phyloP scores from a whole-genome alignment of 2,113 vertebrate species.

The Sterna hirundo region DNA sequence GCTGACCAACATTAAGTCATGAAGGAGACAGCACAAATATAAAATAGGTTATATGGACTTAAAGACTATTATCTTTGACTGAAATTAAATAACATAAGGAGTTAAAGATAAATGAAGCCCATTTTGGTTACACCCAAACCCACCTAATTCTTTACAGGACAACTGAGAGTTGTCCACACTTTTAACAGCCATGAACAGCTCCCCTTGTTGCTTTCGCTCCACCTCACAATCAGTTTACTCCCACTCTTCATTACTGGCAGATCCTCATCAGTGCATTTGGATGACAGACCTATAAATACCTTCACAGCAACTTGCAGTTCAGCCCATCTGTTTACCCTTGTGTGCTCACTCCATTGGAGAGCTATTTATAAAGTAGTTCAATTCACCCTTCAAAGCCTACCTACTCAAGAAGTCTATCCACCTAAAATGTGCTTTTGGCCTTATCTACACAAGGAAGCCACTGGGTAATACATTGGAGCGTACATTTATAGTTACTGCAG shows the following conservation, averaged over 20 bases:
- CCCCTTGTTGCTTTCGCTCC: background rate
- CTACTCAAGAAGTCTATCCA: background rate
- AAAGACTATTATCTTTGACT: background rate
- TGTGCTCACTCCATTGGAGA: background rate
- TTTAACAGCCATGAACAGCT: background rate
- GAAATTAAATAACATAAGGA: background rate
- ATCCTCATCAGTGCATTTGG: background rate
- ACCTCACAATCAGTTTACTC: background rate
- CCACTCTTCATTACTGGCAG: background rate
- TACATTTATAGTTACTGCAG: background rate
- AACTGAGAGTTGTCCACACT: background rate
- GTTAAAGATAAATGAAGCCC: background rate
- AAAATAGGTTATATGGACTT: background rate
- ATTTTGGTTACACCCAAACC: background rate
- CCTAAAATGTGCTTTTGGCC: background rate
- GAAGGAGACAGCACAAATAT: background rate
- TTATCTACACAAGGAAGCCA: background rate
- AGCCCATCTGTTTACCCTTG: background rate
- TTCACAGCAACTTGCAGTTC: background rate
- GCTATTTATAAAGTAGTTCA: background rate
- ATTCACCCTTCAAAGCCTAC: background rate
- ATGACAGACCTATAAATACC: background rate
- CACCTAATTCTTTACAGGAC: background rate
- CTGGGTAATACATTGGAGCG: fast-evolving
- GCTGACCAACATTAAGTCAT: background rate